Base-by-base conservation (phyloP, 37 sponge, comb jelly and placozoan species). In the Amphimedon queenslandica region DNA sequence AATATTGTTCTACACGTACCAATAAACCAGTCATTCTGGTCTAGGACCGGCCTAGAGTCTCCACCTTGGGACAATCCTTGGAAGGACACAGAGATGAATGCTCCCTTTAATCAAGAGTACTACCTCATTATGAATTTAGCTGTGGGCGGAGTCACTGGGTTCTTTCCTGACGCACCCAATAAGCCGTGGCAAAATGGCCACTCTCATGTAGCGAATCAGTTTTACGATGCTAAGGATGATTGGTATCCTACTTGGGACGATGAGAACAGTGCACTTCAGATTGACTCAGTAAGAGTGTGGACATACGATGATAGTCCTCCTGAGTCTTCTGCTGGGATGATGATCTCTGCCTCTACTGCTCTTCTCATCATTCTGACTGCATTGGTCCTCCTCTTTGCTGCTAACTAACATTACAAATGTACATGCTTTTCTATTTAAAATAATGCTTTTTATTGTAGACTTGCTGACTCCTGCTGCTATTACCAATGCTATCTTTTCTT, bases 221-320 rank as follows among this genome's bases (percentile, higher is more conserved):
- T 85, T 64, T 85, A 58, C 10, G 55, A 80, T 73, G 74, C 42
- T 20, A 63, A 30, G 43, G 69, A 31, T 31, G 28, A 60, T 8
- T 90, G 90, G 90, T 42, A 77, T 18, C 47, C 78, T 27, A 90
- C 86, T 1, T 90, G 91, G 91, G 33, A 56, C 13, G 80, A 71
- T 29, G 80, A 79, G 69, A 76, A 60, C 1, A 40, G 37, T 11
- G 56, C 82, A 21, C 58, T 90, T 64, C 57, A 64, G 40, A 71
- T 90, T 24, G 90, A 90, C 57, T 90, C 72, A 28, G 82, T 90
- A 24, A 55, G 40, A 23, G 90, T 90, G 42, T 90, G 85, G 85
- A 80, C 72, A 6, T 55, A 70, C n/a, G n/a, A n/a, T n/a, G n/a
- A n/a, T n/a, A n/a, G n/a, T n/a, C n/a, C n/a, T n/a, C n/a, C n/a